Base-by-base conservation (phyloP, 2,888 invertebrate genomes). In the Hybos culiciformis region DNA sequence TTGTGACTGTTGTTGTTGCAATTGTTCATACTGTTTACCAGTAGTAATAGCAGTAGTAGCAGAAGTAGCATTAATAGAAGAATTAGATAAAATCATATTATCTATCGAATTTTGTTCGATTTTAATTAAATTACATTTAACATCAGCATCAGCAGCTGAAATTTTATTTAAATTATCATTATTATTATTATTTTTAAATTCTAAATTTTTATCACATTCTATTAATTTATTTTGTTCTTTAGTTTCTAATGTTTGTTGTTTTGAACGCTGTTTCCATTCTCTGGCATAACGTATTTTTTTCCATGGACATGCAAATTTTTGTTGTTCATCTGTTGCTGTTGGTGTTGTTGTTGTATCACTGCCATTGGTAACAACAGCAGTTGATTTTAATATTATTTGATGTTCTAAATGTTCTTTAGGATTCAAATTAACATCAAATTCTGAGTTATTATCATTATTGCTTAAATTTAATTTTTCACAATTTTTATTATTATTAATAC, bases 211-310 rank as follows among this genome's bases (percentile, higher is more conserved):
- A 12, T 5, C 21, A 19, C 14, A 20, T 17, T 36, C 19, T 20
- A 14, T 20, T 14, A 21, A 21, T n/a, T 3, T 32, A 39, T 38
- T 42, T 36, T 42, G 19, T 45, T 49, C 40, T 42, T 42, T 36
- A 36, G 20, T 36, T 42, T 24, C 21, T 45, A 15, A 34, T 29
- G 32, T 19, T 21, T 42, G n/a, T 17, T 32, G 14, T 21, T 31
- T 19, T 31, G 62, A 61, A 24, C 62, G 60, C 46, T 62, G 66
- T 48, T 65, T 66, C 46, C 62, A 58, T 51, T 67, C 67, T 19
- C 66, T 55, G 23, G 66, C 66, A 49, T 57, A 66, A 23, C 66
- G 59, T 31, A 67, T 65, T 50, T 66, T 66, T 52, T 66, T 66
- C 66, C 67, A 66, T 34, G 66, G 66, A 53, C 64, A 66, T 45